phyloP scores from a whole-genome alignment of 2,797 vertebrate species.

The Enteromius treurensis region DNA sequence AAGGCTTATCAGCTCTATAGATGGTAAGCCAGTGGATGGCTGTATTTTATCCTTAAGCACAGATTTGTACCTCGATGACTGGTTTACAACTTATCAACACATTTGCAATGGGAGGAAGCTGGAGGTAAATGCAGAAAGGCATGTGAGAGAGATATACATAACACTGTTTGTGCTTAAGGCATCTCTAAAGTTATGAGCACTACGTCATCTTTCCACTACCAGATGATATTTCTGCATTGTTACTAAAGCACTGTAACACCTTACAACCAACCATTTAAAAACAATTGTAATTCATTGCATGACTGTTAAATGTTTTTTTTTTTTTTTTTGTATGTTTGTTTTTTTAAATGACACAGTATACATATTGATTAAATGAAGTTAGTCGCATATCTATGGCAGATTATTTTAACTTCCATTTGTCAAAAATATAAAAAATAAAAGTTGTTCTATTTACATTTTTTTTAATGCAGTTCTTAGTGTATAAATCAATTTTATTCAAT shows the following conservation, averaged over 20 bases:
- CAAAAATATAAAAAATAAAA: not conserved
- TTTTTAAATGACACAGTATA: not conserved
- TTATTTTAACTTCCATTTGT: not conserved
- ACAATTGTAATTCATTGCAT: not conserved
- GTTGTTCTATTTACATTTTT: no score
- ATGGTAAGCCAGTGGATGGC: constrained; percentile 7
- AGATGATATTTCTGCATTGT: constrained; percentile 22
- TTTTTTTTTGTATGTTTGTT: not conserved
- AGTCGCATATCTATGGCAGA: not conserved
- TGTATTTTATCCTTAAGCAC: constrained; percentile 17
- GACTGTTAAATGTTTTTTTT: not conserved
- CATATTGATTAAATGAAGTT: not conserved
- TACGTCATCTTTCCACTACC: constrained; percentile 36
- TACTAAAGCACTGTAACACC: not conserved
- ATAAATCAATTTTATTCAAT: not conserved
- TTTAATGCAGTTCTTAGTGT: no score
- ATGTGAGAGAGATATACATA: constrained; percentile 15
- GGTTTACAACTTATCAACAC: constrained; percentile 31
- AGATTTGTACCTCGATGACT: not conserved
- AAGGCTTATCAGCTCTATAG: constrained; percentile 31
- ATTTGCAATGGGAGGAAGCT: constrained; percentile 35
- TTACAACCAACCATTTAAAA: not conserved
- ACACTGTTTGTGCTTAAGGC: not conserved
- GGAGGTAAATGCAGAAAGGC: constrained; percentile 32
- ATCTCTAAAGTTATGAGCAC: constrained; percentile 45